Conservation (phyloP, 2,797 vertebrate genomes). For the Cossypha caffra region DNA sequence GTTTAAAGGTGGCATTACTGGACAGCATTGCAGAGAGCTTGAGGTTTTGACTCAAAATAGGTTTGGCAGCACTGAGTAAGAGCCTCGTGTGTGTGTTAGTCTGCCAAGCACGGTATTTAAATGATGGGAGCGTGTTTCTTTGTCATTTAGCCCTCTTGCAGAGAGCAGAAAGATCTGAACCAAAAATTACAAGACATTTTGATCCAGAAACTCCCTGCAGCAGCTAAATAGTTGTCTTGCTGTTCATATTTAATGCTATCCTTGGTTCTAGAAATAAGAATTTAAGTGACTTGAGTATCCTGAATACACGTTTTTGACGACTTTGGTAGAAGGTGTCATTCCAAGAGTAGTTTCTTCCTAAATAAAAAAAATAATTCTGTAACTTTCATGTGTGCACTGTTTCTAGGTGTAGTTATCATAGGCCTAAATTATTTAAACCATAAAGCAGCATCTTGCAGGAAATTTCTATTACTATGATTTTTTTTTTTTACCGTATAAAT, state of each 20-base stretch:
- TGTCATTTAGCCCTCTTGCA: slow-evolving; percentile 28
- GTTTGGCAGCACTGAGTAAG: neutral
- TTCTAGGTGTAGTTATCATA: slow-evolving; percentile 7
- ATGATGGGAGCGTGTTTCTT: neutral
- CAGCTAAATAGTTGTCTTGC: neutral
- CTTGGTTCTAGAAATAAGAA: neutral
- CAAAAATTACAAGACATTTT: neutral
- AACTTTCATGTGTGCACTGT: neutral
- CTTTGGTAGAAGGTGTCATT: neutral
- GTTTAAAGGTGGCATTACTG: neutral
- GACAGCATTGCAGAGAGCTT: neutral
- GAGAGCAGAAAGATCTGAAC: slow-evolving; percentile 38
- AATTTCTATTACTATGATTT: neutral
- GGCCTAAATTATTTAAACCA: slow-evolving; percentile 49
- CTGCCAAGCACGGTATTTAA: slow-evolving; percentile 7
- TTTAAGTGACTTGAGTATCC: neutral
- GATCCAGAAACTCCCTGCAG: neutral
- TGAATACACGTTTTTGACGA: fast-evolving
- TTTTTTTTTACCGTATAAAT: neutral
- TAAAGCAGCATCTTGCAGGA: slow-evolving; percentile 22
- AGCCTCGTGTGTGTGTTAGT: slow-evolving; percentile 27
- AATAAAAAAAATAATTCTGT: neutral
- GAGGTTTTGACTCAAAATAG: neutral
- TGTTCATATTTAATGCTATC: neutral
- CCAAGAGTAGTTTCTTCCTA: neutral